Base-by-base conservation (phyloP, 2,113 vertebrate species). In the Amazona vittata region DNA sequence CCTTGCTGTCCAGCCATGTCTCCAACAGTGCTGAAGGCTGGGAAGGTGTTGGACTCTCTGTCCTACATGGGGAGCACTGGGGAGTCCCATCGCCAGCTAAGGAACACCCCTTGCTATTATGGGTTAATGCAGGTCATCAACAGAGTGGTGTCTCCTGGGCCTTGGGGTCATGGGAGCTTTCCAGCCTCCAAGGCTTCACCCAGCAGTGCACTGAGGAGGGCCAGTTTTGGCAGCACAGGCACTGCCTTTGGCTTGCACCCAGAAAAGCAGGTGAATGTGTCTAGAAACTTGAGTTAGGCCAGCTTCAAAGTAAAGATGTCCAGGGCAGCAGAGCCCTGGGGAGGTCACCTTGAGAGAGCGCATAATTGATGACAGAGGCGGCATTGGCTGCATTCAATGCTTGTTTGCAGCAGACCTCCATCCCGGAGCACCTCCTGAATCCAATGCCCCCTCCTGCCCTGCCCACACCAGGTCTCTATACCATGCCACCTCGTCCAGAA, bases 1-100 rank as follows among this genome's bases (percentile, higher is more conserved):
- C 8, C 15, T 43, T 1, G 0, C 6, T n/a, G 19, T 18, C 52
- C 1, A 0, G 10, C 31, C 22, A 5, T 0, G 0, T 59, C 10
- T 87, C 43, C 49, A 62, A 37, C 78, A 24, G 35, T 39, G 26
- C 46, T 35, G 73, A 50, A 59, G 15, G 16, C 10, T 65, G 55
- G 55, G 31, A 77, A 64, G 21, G 19, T 26, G 37, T 43, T 70
- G 73, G 35, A 37, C 33, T 9, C 87, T 46, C 49, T 83, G 22
- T 15, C 22, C 62, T 49, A 3, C 11, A 0, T 16, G n/a, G 15
- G 28, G 47, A 82, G 10, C 39, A 15, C 22, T 5, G 28, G 5
- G 49, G 3, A 77, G 2, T 37, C n/a, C 25, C 43, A 6, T 18
- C 0, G 0, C 6, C 39, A 44, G 43, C 24, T 47, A 52, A 49